Percentiles rank a stretch among this genome's conserved stretches.
phyloP scores from a whole-genome alignment of 2,113 vertebrate species.

The Cercopithecus mona region DNA sequence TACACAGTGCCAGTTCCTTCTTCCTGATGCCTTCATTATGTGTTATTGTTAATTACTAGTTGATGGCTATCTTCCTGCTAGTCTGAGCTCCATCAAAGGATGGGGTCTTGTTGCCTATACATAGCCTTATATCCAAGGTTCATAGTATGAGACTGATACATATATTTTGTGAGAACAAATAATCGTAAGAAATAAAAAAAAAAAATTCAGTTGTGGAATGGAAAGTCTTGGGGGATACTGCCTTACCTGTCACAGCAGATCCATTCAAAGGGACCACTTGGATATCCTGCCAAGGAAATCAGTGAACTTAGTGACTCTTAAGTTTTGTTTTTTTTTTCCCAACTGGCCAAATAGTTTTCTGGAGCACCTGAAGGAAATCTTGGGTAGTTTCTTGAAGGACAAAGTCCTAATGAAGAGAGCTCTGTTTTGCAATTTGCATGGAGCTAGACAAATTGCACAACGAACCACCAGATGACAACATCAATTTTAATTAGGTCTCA shows the following conservation, averaged over 20 bases:
- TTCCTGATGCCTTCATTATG: not conserved
- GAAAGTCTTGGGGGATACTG: not conserved
- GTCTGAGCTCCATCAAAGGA: not conserved
- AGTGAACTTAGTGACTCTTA: not conserved
- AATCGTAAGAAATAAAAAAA: not conserved
- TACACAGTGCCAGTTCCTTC: not conserved
- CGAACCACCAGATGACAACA: not conserved
- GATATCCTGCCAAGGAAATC: not conserved
- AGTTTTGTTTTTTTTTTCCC: not conserved
- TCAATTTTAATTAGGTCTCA: not conserved
- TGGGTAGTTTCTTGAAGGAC: not conserved
- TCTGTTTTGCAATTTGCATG: slow-evolving; percentile 23
- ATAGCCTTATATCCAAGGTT: not conserved
- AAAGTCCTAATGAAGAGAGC: not conserved
- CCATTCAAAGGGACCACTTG: not conserved
- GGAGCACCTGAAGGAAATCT: not conserved
- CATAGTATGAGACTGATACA: not conserved
- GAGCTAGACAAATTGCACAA: not conserved
- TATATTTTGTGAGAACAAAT: not conserved
- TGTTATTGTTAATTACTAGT: not conserved
- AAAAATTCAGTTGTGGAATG: not conserved
- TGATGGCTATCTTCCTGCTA: not conserved
- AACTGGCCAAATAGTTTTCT: not conserved
- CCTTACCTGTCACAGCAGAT: not conserved
- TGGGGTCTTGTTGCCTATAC: not conserved